These are phyloP conservation scores for Pseudochirops cupreus DNA, from an alignment of 2,797 vertebrate genomes.

Conservation along the genomic window DNA sequence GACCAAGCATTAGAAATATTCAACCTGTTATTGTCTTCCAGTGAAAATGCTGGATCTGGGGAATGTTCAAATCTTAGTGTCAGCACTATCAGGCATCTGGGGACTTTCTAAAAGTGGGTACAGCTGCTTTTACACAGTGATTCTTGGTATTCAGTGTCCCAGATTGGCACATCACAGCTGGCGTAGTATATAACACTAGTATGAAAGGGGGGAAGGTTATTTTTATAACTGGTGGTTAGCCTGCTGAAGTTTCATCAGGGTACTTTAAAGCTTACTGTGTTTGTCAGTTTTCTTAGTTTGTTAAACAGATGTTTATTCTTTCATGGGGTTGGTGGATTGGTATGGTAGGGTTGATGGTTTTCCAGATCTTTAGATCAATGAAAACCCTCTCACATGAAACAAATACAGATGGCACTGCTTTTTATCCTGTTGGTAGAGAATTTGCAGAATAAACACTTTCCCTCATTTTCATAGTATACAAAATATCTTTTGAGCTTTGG, in stretches of 20 bases:
- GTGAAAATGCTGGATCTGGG: neutral
- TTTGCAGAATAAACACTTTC: constrained; percentile 5
- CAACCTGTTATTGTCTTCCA: neutral
- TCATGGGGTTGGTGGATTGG: neutral
- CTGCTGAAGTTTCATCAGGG: constrained; percentile 52
- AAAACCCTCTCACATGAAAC: neutral
- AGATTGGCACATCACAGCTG: constrained; percentile 81
- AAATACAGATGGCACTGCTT: neutral
- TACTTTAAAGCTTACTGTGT: constrained; percentile 7
- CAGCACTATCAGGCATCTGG: neutral
- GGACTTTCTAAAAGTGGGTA: constrained; percentile 71
- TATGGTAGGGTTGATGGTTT: neutral
- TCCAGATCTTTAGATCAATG: constrained; percentile 38
- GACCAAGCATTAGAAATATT: constrained; percentile 53
- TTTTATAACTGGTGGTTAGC: constrained; percentile 76
- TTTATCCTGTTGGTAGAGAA: constrained; percentile 14
- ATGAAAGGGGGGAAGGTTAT: constrained; percentile 71
- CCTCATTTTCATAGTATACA: constrained; percentile 22
- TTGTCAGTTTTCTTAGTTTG: constrained; percentile 2
- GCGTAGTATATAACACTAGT: constrained; percentile 28
- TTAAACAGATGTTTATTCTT: constrained; percentile 10
- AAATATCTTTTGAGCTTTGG: constrained; percentile 12
- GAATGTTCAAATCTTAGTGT: neutral
- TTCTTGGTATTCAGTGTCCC: constrained; percentile 76
- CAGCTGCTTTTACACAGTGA: constrained; percentile 66